Evolutionary conservation across 2,113 vertebrate species (phyloP).

Genomic region (Bucco capensis): DNA sequence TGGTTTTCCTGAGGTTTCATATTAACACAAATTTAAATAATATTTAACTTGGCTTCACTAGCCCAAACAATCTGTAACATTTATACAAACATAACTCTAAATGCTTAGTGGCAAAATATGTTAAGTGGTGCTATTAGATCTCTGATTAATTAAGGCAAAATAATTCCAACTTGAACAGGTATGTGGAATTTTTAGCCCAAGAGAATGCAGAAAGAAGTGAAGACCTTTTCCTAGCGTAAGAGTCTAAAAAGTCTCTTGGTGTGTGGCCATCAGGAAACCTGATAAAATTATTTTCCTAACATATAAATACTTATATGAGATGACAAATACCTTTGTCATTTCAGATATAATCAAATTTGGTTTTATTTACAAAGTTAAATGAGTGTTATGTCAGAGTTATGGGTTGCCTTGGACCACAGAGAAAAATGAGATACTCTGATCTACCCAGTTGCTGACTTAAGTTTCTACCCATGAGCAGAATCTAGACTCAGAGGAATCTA

Average conservation of each 20-base stretch:
- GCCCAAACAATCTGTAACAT: slow-evolving; percentile 35
- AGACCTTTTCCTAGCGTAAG: neutral
- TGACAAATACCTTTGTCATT: neutral
- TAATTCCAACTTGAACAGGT: neutral
- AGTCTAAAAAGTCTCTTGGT: neutral
- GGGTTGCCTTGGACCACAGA: neutral
- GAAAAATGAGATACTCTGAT: neutral
- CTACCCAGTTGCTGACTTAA: neutral
- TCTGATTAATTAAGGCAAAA: slow-evolving; percentile 18
- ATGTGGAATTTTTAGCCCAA: neutral
- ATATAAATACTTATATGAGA: neutral
- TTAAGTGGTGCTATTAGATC: slow-evolving; percentile 20
- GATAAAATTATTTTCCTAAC: neutral
- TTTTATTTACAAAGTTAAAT: neutral
- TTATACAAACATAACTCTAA: slow-evolving; percentile 15
- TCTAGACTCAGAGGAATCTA: rapidly evolving
- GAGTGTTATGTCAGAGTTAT: neutral
- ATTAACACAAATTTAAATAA: slow-evolving; percentile 41
- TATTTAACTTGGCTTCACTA: slow-evolving; percentile 40
- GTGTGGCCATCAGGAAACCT: neutral
- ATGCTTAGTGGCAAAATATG: slow-evolving; percentile 10
- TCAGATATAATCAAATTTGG: neutral
- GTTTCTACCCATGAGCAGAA: neutral
- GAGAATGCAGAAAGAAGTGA: neutral
- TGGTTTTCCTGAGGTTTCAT: slow-evolving; percentile 8